Percentiles rank a stretch among this genome's conserved stretches.
Conservation (phyloP, 2,797 vertebrate species). For the Myotis pilosus region DNA sequence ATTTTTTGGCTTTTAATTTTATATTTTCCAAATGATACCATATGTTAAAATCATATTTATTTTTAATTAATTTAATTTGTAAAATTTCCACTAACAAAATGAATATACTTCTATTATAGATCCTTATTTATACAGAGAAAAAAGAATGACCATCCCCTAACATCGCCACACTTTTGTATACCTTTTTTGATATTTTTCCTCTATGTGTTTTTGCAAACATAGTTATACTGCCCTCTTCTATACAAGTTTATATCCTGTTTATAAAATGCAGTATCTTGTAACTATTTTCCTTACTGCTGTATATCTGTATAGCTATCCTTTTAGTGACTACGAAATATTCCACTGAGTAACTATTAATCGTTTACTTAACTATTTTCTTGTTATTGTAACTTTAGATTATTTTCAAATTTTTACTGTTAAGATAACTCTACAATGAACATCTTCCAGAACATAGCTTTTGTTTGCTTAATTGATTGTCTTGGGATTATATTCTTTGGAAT, state of each 20-base stretch:
- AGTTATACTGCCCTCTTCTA: neutral
- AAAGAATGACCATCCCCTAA: neutral
- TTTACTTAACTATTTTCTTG: neutral
- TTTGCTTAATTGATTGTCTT: neutral
- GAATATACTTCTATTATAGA: neutral
- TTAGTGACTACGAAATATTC: neutral
- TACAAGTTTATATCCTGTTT: neutral
- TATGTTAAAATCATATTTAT: neutral
- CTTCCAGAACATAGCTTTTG: neutral
- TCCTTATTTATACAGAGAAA: neutral
- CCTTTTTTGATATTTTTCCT: neutral
- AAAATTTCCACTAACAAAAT: neutral
- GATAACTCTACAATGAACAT: neutral
- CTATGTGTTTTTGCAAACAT: neutral
- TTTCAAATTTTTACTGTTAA: neutral
- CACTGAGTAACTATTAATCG: neutral
- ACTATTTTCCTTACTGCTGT: neutral
- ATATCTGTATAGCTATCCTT: neutral
- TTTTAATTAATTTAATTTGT: slow-evolving; percentile 15
- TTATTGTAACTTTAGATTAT: neutral
- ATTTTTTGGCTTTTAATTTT: slow-evolving; percentile 13
- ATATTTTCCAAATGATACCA: neutral
- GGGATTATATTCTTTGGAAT: neutral
- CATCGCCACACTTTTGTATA: neutral
- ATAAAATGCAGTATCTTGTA: neutral